Base-by-base conservation (phyloP, 1,140 invertebrate species). In the Hycleus phaleratus region DNA sequence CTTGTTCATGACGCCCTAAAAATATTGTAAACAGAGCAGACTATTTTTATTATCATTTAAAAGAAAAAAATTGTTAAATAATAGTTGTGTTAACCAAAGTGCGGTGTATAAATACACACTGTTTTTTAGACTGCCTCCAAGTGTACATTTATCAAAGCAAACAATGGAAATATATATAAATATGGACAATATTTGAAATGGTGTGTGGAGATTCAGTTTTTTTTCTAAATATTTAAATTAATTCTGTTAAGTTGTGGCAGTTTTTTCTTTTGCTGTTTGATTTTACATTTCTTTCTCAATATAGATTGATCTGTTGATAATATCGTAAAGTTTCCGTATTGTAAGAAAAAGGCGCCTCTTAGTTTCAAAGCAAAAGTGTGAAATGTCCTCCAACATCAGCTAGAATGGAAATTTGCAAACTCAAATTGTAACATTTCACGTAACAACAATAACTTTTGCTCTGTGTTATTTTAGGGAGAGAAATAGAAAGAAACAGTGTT, bases 381-480 rank as follows among this genome's bases (percentile, higher is more conserved):
- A 5, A 49, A 44, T 56, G 57, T 59, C 18, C 18, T 59, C 18
- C 18, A 18, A 18, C 18, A 18, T 18, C 18, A 18, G 18, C 18
- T 18, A 18, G 18, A 18, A 18, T 18, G 18, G 18, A 1, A 18
- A 18, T 18, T 18, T 18, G 18, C 18, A 18, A 18, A 18, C 18
- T 26, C 38, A 53, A 54, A 39, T 66, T 42, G 3, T 42, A 67
- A 60, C 60, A 65, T 67, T 67, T 68, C 62, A 65, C 60, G 59
- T 68, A 50, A 49, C 59, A 65, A 64, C 40, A 43, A 26, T 44
- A 64, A 56, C 66, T 43, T 60, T 68, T 68, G 68, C 69, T 69
- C 69, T 71, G 68, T 71, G 61, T 71, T 68, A 70, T 64, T 67
- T 68, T 70, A 70, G 69, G 68, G 66, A 68, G 58, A 67, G 50